phyloP scores from a whole-genome alignment of 1,140 invertebrate genomes.

The Drosophila nigromelanica region DNA sequence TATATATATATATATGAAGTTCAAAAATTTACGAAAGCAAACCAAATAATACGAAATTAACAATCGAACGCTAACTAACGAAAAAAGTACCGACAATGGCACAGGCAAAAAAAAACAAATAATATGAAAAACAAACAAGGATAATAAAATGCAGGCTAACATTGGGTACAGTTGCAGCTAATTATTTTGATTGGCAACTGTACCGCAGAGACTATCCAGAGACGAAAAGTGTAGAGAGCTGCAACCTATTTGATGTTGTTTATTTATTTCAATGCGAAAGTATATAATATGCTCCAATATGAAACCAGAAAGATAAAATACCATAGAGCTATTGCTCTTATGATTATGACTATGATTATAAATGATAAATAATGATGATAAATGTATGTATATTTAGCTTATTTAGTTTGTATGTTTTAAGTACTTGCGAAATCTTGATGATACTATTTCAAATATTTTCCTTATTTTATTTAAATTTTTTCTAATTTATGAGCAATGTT shows the following conservation, averaged over 20 bases:
- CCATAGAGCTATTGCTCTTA: slow-evolving; percentile 39
- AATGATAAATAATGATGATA: slow-evolving; percentile 36
- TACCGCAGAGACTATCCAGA: slow-evolving; percentile 30
- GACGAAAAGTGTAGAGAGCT: slow-evolving; percentile 21
- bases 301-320: slow-evolving; percentile 16
- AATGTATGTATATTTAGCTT: slow-evolving; percentile 75
- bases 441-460: slow-evolving; percentile 42
- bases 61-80: slow-evolving; percentile 49
- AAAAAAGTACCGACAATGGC: slow-evolving; percentile 43
- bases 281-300: slow-evolving; percentile 51
- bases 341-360: too few relatives aligned
- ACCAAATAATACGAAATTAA: slow-evolving; percentile 43
- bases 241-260: slow-evolving; percentile 27
- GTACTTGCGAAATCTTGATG: slow-evolving; percentile 66
- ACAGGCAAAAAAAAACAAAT: slow-evolving; percentile 14
- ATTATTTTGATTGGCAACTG: slow-evolving; percentile 17
- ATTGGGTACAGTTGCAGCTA: slow-evolving; percentile 24
- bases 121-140: not conserved
- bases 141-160: slow-evolving; percentile 23
- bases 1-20: slow-evolving; percentile 49
- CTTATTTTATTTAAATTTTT: slow-evolving; percentile 37
- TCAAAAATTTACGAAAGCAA: slow-evolving; percentile 57
- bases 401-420: slow-evolving; percentile 70
- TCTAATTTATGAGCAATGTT: slow-evolving; percentile 44
- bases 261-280: slow-evolving; percentile 12